phyloP scores from a whole-genome alignment of 2,888 invertebrate species.

The Malachius bipustulatus region DNA sequence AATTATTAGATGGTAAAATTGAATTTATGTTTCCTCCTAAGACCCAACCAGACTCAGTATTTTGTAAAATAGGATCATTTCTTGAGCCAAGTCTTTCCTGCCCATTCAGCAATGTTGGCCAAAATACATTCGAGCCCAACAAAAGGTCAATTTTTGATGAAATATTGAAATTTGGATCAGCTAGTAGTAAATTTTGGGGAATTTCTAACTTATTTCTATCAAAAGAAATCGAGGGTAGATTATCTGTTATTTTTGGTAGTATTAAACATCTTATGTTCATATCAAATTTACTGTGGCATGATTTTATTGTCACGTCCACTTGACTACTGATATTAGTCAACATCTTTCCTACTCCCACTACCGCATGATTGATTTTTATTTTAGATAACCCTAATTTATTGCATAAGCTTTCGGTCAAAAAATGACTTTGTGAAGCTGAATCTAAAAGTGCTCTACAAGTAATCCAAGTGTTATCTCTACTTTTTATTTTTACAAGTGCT shows the following conservation, averaged over 20 bases:
- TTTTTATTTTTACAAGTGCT: no score
- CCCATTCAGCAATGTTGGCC: not conserved
- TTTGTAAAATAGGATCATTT: not conserved
- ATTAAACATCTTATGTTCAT: no score
- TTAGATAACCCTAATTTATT: no score
- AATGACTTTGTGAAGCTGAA: slow-evolving; percentile 10
- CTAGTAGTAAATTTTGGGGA: not conserved
- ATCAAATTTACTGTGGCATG: slow-evolving; percentile 10
- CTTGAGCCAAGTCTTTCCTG: slow-evolving; percentile 6
- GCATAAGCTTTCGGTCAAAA: slow-evolving; percentile 7
- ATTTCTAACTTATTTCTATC: not conserved
- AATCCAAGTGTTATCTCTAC: no score
- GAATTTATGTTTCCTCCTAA: not conserved
- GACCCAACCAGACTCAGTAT: slow-evolving; percentile 1
- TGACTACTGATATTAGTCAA: slow-evolving; percentile 7
- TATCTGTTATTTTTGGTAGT: no score
- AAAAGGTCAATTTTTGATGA: not conserved
- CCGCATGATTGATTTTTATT: slow-evolving; percentile 7
- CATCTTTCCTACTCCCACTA: slow-evolving; percentile 12
- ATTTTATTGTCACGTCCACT: slow-evolving; percentile 9
- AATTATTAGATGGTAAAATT: no score
- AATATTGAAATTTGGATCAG: slow-evolving; percentile 1
- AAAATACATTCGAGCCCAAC: not conserved
- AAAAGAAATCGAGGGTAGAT: no score
- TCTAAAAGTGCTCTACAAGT: slow-evolving; percentile 9